A percentile compares a stretch with the other conserved stretches of the same genome.
phyloP scores from a whole-genome alignment of 2,797 vertebrate species.

The Diplodus sargus region DNA sequence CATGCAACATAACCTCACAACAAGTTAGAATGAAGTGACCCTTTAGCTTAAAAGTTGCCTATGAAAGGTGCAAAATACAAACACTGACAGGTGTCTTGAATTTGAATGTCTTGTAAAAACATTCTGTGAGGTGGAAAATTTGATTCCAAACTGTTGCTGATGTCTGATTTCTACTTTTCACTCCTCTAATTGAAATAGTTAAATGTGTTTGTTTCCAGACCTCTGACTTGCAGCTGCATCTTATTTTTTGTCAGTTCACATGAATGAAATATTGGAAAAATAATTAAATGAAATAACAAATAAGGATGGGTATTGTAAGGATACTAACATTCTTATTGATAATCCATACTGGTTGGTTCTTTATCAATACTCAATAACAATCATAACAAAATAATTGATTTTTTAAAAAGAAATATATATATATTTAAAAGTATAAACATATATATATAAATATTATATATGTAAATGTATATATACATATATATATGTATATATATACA shows the following conservation, averaged over 20 bases:
- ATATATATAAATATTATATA: too few species aligned
- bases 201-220: not conserved
- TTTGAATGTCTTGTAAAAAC: not conserved
- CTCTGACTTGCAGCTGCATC: not conserved
- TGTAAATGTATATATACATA: too few species aligned
- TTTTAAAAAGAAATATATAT: too few species aligned
- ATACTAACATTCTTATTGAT: too few species aligned
- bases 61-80: not conserved
- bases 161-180: not conserved
- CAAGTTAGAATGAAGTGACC: not conserved
- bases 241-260: not conserved
- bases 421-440: too few species aligned
- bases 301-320: too few species aligned
- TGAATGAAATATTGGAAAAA: not conserved
- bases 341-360: too few species aligned
- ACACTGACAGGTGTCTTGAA: not conserved
- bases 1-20: not conserved
- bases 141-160: not conserved
- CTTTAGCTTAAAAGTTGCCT: too few species aligned
- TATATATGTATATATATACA: too few species aligned
- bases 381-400: too few species aligned
- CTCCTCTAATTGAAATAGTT: not conserved
- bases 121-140: not conserved
- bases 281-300: not conserved
- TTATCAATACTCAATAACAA: too few species aligned